phyloP scores from a whole-genome alignment of 2,888 invertebrate genomes.

The Pheosia gnoma region DNA sequence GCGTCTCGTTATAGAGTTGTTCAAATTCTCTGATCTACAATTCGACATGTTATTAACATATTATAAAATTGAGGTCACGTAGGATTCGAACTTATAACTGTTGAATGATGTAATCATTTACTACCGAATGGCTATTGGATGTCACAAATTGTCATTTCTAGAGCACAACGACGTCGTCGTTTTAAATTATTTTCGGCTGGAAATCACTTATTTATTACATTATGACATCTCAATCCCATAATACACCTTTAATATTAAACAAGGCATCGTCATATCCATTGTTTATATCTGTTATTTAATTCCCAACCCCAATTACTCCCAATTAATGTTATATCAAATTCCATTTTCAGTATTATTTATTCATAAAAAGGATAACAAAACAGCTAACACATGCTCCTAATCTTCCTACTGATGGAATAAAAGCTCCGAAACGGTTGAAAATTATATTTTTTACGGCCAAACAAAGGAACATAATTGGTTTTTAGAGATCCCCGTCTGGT shows the following conservation, averaged over 20 bases:
- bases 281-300: slow-evolving; percentile 3
- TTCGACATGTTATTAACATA: slow-evolving; percentile 24
- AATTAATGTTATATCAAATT: slow-evolving; percentile 30
- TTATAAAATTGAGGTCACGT: neutral
- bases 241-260: neutral
- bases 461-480: slow-evolving; percentile 36
- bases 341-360: slow-evolving; percentile 46
- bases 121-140: too few relatives aligned
- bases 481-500: slow-evolving; percentile 31
- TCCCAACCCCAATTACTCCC: slow-evolving; percentile 18
- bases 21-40: slow-evolving; percentile 41
- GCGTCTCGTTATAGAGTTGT: slow-evolving; percentile 56
- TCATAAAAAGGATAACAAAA: slow-evolving; percentile 38
- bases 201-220: too few relatives aligned
- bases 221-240: neutral
- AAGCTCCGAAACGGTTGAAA: slow-evolving; percentile 33
- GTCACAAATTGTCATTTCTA: too few relatives aligned
- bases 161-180: too few relatives aligned
- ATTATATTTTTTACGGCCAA: slow-evolving; percentile 46
- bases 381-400: slow-evolving; percentile 41
- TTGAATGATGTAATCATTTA: too few relatives aligned
- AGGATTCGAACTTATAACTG: too few relatives aligned
- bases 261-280: neutral
- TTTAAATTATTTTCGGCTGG: too few relatives aligned
- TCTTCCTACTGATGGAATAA: slow-evolving; percentile 45